phyloP scores from a whole-genome alignment of 1,140 invertebrate genomes.

The Arion vulgaris region DNA sequence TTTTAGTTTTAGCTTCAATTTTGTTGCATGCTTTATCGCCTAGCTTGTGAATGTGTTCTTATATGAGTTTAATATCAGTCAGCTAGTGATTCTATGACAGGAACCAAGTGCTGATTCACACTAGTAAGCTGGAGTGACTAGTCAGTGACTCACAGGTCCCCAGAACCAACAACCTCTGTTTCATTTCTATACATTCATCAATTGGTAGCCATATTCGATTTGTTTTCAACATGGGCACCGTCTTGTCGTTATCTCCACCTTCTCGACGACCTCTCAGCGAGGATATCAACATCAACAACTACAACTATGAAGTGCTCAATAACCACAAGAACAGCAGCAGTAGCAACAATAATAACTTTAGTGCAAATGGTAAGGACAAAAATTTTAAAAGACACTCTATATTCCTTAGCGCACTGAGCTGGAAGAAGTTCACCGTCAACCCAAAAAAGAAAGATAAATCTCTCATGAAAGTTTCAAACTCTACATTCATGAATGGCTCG shows the following conservation, averaged over 20 bases:
- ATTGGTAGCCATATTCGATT: background rate
- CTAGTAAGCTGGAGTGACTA: background rate
- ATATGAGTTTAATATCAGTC: background rate
- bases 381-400: slow-evolving; percentile 95
- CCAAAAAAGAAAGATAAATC: slow-evolving; percentile 86
- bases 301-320: slow-evolving; percentile 88
- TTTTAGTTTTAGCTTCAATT: background rate
- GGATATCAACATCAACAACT: slow-evolving; percentile 81
- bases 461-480: slow-evolving; percentile 59
- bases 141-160: background rate
- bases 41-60: background rate
- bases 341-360: slow-evolving; percentile 70
- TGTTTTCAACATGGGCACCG: slow-evolving; percentile 90
- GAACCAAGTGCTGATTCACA: background rate
- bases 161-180: background rate
- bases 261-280: slow-evolving; percentile 84
- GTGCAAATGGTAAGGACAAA: slow-evolving; percentile 80
- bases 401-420: slow-evolving; percentile 95
- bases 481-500: slow-evolving; percentile 55
- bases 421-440: slow-evolving; percentile 93
- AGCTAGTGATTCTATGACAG: background rate
- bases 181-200: slow-evolving; percentile 12
- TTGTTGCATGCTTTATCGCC: background rate
- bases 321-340: slow-evolving; percentile 83
- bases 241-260: slow-evolving; percentile 92